These are phyloP conservation scores for Thunnus thynnus DNA, from an alignment of 2,113 vertebrate genomes.

Conservation along the genomic window DNA sequence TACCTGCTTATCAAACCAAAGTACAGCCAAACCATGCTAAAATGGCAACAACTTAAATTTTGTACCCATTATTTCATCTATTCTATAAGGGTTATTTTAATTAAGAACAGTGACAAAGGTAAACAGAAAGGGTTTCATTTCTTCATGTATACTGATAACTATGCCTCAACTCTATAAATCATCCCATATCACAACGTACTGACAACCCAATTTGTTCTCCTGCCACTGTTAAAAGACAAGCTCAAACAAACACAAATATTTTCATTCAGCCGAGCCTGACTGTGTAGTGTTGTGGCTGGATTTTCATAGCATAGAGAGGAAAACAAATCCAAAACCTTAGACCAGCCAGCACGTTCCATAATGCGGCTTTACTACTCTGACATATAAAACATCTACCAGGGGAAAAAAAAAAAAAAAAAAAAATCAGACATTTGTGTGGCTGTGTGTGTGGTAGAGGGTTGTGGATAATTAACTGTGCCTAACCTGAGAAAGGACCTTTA, in stretches of 20 bases:
- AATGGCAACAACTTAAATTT: not conserved
- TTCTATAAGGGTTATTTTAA: not conserved
- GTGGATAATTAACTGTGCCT: constrained; percentile 37
- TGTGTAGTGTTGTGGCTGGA: not conserved
- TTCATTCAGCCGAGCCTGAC: constrained; percentile 14
- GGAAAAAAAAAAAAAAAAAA: not conserved
- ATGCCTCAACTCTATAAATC: constrained; percentile 37
- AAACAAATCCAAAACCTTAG: constrained; percentile 8
- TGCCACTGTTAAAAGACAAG: constrained; percentile 34
- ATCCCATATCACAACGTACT: constrained; percentile 9
- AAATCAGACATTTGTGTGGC: constrained; percentile 1
- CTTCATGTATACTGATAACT: constrained; percentile 17
- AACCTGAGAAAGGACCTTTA: constrained; percentile 35
- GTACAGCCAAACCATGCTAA: not conserved
- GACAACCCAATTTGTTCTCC: constrained; percentile 40
- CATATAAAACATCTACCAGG: constrained; percentile 30
- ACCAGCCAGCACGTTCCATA: constrained; percentile 26
- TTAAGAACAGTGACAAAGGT: not conserved
- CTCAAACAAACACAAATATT: constrained; percentile 34
- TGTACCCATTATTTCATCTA: not conserved
- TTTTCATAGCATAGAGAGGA: constrained; percentile 19
- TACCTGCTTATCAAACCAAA: not conserved
- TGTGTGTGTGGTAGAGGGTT: constrained; percentile 4
- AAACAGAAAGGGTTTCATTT: constrained; percentile 5
- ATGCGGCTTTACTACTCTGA: constrained; percentile 39